Evolutionary conservation across 2,113 vertebrate species (phyloP).

Genomic region (Saguinus midas): DNA sequence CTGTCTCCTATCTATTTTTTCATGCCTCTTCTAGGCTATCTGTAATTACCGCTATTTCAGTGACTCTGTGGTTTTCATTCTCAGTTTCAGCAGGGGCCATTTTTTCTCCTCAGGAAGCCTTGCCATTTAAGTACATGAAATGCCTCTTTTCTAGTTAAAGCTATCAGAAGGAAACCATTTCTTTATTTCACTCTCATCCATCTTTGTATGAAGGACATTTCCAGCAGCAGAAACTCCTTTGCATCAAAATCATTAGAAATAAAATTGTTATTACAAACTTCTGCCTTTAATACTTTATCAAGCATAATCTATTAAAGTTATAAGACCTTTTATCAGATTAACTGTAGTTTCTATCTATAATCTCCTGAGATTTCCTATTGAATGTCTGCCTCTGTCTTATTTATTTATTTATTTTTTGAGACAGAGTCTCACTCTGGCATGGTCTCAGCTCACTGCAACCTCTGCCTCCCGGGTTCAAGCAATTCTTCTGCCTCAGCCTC

Average conservation of each 20-base stretch:
- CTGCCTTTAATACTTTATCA: background rate
- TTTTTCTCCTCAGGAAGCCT: constrained; percentile 58
- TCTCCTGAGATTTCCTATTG: background rate
- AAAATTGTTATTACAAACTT: background rate
- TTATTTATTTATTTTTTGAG: background rate
- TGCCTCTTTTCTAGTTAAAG: constrained; percentile 50
- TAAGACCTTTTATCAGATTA: constrained; percentile 17
- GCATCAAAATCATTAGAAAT: background rate
- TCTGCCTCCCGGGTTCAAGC: too few species aligned
- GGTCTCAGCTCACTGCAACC: too few species aligned
- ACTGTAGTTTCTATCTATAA: background rate
- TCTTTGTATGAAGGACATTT: constrained; percentile 38
- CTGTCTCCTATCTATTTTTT: constrained; percentile 48
- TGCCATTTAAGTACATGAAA: constrained; percentile 67
- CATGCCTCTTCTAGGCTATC: constrained; percentile 49
- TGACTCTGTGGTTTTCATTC: constrained; percentile 62
- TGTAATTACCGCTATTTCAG: constrained; percentile 56
- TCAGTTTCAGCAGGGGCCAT: constrained; percentile 37
- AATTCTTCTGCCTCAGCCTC: too few species aligned
- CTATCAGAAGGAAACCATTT: constrained; percentile 37
- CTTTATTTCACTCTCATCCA: background rate
- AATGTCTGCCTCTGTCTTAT: background rate
- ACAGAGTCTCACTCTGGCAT: too few species aligned
- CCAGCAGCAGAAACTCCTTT: background rate
- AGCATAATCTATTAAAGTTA: background rate